These are phyloP conservation scores for Channallabes apus DNA, from an alignment of 2,797 vertebrate species.

Conservation along the genomic window DNA sequence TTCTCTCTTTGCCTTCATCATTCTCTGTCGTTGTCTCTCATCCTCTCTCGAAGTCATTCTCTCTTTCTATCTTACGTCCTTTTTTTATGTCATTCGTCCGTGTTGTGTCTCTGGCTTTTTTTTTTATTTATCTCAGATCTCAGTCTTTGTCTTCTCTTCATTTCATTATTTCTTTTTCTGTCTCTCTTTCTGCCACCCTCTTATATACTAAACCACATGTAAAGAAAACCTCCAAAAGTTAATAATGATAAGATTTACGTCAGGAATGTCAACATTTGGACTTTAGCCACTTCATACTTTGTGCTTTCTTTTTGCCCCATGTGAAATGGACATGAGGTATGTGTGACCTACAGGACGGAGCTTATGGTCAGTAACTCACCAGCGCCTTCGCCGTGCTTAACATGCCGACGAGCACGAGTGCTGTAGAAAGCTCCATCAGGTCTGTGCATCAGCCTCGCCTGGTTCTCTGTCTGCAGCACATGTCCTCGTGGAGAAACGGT, in stretches of 20 bases:
- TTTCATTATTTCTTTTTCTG: not conserved
- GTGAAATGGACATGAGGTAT: not conserved
- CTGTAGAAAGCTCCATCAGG: slow-evolving; percentile 33
- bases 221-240: not conserved
- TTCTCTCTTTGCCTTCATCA: no score
- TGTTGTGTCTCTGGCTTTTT: not conserved
- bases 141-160: not conserved
- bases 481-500: not conserved
- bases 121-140: not conserved
- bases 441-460: slow-evolving; percentile 18
- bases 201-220: not conserved
- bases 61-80: not conserved
- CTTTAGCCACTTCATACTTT: not conserved
- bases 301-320: not conserved
- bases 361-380: slow-evolving; percentile 42
- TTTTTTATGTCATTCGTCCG: not conserved
- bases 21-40: not conserved
- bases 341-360: not conserved
- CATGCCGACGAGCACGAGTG: slow-evolving; percentile 46
- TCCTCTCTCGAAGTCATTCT: not conserved
- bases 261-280: not conserved
- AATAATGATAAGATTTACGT: not conserved
- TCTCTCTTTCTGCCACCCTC: not conserved
- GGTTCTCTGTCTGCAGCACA: slow-evolving; percentile 2
- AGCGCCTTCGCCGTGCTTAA: slow-evolving; percentile 44